phyloP scores from a whole-genome alignment of 2,797 vertebrate species.

The Falco cherrug region DNA sequence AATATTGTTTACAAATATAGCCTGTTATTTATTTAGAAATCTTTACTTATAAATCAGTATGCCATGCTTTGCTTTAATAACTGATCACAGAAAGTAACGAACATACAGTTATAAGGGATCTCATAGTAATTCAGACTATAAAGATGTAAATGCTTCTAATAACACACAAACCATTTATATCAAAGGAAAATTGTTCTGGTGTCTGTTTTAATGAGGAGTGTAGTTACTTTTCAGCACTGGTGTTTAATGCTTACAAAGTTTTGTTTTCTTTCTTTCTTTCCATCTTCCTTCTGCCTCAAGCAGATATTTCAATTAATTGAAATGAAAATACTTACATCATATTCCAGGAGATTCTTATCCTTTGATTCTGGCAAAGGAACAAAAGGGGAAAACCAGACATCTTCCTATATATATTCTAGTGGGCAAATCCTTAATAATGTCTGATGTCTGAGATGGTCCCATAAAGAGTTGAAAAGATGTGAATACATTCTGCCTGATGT shows the following conservation, averaged over 20 bases:
- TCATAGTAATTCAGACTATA: neutral
- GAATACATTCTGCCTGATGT: neutral
- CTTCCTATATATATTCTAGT: neutral
- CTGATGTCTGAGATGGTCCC: neutral
- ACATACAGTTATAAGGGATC: neutral
- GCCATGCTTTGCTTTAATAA: neutral
- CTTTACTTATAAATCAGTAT: neutral
- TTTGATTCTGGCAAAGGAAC: neutral
- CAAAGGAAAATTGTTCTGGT: neutral
- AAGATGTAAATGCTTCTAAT: conserved; percentile 4
- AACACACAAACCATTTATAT: neutral
- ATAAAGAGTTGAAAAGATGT: neutral
- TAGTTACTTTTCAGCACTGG: neutral
- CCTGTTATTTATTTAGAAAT: neutral
- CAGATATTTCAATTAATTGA: neutral
- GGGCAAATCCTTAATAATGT: neutral
- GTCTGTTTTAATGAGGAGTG: conserved; percentile 15
- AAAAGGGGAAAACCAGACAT: neutral
- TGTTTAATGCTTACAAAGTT: neutral
- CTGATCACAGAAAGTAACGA: neutral
- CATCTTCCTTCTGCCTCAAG: neutral
- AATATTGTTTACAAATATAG: neutral
- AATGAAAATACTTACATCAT: neutral
- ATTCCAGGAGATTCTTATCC: neutral
- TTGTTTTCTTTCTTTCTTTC: neutral